Conservation (phyloP, 2,113 vertebrate genomes). For the Pedionomus torquatus region DNA sequence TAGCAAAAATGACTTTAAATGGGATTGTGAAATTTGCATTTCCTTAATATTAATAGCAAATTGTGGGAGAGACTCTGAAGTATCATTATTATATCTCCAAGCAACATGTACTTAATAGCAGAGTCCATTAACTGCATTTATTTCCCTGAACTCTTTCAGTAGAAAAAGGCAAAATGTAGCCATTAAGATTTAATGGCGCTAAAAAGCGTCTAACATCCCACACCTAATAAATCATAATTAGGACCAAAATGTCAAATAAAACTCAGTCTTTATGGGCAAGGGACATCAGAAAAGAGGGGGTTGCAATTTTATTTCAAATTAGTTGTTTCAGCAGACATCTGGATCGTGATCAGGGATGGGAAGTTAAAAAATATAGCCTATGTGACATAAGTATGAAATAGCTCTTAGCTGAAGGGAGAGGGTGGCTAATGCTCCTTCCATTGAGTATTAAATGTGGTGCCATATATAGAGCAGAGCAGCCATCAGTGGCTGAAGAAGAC, state of each 20-base stretch:
- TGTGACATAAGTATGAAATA: neutral
- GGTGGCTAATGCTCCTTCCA: neutral
- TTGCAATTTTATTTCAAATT: neutral
- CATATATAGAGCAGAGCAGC: neutral
- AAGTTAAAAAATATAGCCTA: neutral
- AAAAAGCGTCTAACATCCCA: neutral
- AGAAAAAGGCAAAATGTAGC: conserved; percentile 46
- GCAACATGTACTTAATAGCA: conserved; percentile 52
- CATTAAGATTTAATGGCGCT: conserved; percentile 48
- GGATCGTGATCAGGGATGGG: neutral
- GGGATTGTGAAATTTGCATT: conserved; percentile 60
- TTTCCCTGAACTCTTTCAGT: conserved; percentile 37
- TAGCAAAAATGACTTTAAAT: conserved; percentile 41
- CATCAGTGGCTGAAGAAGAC: neutral
- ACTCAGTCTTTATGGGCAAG: conserved; percentile 1
- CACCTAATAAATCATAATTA: conserved; percentile 45
- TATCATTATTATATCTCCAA: conserved; percentile 61
- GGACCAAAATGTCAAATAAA: conserved; percentile 23
- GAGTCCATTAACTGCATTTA: conserved; percentile 42
- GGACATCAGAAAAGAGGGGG: neutral
- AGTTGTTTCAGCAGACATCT: neutral
- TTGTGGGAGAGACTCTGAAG: conserved; percentile 55
- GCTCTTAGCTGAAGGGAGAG: neutral
- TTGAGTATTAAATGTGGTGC: neutral
- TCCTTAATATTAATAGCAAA: conserved; percentile 58